Percentiles rank a stretch among this genome's conserved stretches.
phyloP scores from a whole-genome alignment of 2,113 vertebrate genomes.

The Eulemur rufifrons region DNA sequence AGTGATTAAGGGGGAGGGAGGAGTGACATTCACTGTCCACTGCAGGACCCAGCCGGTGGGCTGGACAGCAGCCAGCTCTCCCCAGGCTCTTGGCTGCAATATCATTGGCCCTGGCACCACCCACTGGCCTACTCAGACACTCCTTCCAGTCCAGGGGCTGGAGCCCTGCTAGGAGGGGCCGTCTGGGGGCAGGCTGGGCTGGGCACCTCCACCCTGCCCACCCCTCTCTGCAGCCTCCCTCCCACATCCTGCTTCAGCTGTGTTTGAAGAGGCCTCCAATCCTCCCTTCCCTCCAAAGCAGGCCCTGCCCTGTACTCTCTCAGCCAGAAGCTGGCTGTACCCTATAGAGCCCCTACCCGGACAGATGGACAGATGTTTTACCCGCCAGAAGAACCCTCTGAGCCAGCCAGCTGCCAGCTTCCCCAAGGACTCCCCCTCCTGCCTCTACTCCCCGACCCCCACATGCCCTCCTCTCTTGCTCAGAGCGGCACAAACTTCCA shows the following conservation, averaged over 20 bases:
- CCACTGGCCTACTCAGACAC: conserved; percentile 80
- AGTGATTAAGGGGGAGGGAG: conserved; percentile 75
- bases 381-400: background rate
- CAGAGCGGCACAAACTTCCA: background rate
- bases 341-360: background rate
- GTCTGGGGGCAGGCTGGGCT: conserved; percentile 3
- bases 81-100: conserved; percentile 79
- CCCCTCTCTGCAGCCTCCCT: background rate
- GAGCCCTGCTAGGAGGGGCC: conserved; percentile 75
- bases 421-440: background rate
- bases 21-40: conserved; percentile 74
- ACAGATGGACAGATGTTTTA: too few species aligned
- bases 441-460: background rate
- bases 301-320: background rate
- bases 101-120: conserved; percentile 69
- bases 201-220: background rate
- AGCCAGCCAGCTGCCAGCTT: background rate
- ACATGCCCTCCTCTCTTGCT: background rate
- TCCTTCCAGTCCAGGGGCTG: conserved; percentile 80
- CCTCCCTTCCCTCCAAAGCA: background rate
- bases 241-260: conserved; percentile 12
- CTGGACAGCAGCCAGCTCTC: conserved; percentile 83
- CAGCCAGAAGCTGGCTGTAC: background rate
- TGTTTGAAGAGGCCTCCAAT: background rate
- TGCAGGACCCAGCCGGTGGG: conserved; percentile 59